A percentile compares a stretch with the other conserved stretches of the same genome.
Evolutionary conservation across 2,888 invertebrate genomes (phyloP).

Genomic region (Chrysotoxum bicinctum): DNA sequence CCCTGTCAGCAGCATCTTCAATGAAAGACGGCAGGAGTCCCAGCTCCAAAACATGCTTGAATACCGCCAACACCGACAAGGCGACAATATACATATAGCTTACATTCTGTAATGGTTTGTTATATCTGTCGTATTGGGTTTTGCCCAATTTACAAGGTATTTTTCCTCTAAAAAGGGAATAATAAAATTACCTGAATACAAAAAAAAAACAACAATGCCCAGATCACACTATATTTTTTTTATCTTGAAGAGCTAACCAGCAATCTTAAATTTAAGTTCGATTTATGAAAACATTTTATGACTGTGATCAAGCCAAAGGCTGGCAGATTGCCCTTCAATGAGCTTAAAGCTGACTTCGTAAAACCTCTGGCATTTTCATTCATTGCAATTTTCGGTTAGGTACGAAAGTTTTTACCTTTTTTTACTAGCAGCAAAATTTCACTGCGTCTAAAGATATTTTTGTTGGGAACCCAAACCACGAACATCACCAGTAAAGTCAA

Average conservation of each 20-base stretch:
- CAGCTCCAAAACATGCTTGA: conserved; percentile 20
- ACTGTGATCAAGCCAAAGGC: not conserved
- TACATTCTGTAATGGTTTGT: conserved; percentile 16
- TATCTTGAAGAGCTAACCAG: not conserved
- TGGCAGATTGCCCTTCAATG: conserved; percentile 27
- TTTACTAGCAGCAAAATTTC: conserved; percentile 7
- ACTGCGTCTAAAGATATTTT: conserved; percentile 3
- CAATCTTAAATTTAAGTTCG: conserved; percentile 7
- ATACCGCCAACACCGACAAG: not conserved
- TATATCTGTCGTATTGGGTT: conserved; percentile 36
- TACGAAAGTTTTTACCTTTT: conserved; percentile 1
- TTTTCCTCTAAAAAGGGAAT: conserved; percentile 1
- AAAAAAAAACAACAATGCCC: not conserved
- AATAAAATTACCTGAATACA: not conserved
- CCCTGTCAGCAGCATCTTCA: conserved; percentile 49
- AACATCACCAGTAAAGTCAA: conserved; percentile 46
- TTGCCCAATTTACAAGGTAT: conserved; percentile 25
- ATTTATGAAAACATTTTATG: conserved; percentile 24
- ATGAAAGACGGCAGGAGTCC: not conserved
- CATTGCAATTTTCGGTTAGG: conserved; percentile 18
- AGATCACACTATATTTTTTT: not conserved
- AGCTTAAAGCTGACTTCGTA: not conserved
- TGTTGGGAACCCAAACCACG: conserved; percentile 28
- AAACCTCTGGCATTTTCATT: conserved; percentile 22
- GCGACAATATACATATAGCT: not conserved